Evolutionary conservation across 2,797 vertebrate species (phyloP).

Genomic region (Cossypha polioptera): DNA sequence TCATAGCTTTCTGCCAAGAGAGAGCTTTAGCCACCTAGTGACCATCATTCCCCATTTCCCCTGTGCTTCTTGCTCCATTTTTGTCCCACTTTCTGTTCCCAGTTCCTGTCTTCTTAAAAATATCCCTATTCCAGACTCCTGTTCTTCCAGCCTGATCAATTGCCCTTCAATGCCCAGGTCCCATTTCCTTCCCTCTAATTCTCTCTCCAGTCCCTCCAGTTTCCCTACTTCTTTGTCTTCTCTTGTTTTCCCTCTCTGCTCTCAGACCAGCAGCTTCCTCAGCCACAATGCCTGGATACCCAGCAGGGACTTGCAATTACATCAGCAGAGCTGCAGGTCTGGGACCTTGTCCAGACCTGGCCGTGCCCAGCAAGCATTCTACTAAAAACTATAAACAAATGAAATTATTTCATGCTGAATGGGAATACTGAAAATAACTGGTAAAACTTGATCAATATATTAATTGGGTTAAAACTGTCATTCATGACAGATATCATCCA

Average conservation of each 20-base stretch:
- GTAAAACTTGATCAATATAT: background rate
- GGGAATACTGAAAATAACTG: background rate
- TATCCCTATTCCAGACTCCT: background rate
- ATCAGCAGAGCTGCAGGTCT: background rate
- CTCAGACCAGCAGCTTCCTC: background rate
- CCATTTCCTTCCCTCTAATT: background rate
- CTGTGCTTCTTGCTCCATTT: background rate
- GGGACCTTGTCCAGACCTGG: background rate
- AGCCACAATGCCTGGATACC: accelerated
- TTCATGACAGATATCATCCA: background rate
- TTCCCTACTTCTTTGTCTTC: background rate
- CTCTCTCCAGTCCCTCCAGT: background rate
- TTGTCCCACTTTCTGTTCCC: background rate
- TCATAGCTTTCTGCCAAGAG: background rate
- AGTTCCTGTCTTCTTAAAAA: background rate
- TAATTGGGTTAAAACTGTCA: background rate
- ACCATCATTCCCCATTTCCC: background rate
- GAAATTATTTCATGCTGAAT: background rate
- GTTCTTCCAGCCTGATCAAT: background rate
- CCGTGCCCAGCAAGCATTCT: background rate
- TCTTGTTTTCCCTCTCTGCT: background rate
- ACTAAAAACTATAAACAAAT: background rate
- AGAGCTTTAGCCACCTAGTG: background rate
- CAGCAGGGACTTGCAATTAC: background rate
- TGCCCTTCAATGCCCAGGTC: background rate